These are phyloP conservation scores for Orthonychiurus folsomi DNA, from an alignment of 2,888 invertebrate genomes.

Conservation along the genomic window DNA sequence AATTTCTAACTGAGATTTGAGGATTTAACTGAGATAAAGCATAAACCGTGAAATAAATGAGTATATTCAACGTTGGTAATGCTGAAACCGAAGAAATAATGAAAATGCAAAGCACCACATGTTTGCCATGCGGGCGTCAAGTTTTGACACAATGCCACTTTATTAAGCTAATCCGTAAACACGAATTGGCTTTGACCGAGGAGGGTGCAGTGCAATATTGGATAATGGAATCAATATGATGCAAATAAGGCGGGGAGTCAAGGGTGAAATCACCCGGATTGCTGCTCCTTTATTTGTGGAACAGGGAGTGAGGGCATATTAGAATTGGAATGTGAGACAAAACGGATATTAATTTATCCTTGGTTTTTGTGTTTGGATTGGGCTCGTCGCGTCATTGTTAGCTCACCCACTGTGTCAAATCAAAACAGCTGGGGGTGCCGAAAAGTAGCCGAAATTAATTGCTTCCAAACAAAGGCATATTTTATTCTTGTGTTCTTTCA, in stretches of 20 bases:
- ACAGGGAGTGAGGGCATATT: background rate
- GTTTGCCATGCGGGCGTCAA: background rate
- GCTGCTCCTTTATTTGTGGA: background rate
- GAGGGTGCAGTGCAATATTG: background rate
- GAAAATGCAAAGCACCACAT: background rate
- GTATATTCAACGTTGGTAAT: no score
- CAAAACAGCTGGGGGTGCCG: background rate
- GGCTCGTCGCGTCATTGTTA: background rate
- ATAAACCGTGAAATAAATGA: no score
- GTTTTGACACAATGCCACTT: background rate
- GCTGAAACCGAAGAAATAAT: no score
- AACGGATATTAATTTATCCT: slow-evolving; percentile 9
- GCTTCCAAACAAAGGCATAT: no score
- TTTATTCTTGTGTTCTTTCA: no score
- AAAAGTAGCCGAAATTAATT: background rate
- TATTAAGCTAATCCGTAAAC: background rate
- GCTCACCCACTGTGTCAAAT: background rate
- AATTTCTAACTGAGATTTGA: no score
- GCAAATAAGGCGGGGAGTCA: slow-evolving; percentile 1
- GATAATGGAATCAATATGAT: slow-evolving; percentile 8
- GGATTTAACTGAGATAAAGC: no score
- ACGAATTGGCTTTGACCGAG: no score
- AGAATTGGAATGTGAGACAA: slow-evolving; percentile 4
- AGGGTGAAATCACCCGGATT: background rate
- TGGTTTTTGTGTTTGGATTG: background rate